Evolutionary conservation across 1,140 invertebrate species (phyloP).

Genomic region (Euura lappo): DNA sequence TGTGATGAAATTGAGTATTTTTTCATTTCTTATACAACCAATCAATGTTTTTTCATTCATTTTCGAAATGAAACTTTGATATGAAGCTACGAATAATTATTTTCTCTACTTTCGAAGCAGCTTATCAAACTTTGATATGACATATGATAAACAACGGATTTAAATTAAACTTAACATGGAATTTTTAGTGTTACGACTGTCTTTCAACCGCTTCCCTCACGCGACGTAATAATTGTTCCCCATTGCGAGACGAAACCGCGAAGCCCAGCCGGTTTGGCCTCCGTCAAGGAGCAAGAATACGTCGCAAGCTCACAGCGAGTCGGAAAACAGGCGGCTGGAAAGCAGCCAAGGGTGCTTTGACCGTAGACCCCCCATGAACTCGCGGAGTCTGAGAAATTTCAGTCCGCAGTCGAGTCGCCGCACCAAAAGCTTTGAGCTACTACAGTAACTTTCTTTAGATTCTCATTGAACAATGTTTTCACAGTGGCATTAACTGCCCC

Average conservation of each 20-base stretch:
- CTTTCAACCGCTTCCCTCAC: background rate
- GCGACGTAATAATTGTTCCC: background rate
- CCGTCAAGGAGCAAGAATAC: background rate
- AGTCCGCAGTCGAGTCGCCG: background rate
- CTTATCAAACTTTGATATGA: too few species aligned
- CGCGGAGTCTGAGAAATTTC: background rate
- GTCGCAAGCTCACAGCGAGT: background rate
- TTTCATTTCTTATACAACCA: too few species aligned
- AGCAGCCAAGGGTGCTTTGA: slow-evolving; percentile 27
- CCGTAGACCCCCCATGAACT: slow-evolving; percentile 14
- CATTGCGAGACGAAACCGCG: background rate
- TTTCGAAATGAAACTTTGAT: too few species aligned
- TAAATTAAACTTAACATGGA: too few species aligned
- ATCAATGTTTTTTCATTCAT: too few species aligned
- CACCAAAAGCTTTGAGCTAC: background rate
- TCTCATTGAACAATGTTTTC: slow-evolving; percentile 2
- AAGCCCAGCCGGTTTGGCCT: background rate
- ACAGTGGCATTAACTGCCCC: background rate
- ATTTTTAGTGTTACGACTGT: background rate
- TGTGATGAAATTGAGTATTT: too few species aligned
- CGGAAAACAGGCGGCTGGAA: slow-evolving; percentile 24
- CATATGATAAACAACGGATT: too few species aligned
- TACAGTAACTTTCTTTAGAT: background rate
- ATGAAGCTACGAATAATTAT: too few species aligned
- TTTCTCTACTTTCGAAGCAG: too few species aligned